phyloP scores from a whole-genome alignment of 2,113 vertebrate species.

The Hydropotes inermis region DNA sequence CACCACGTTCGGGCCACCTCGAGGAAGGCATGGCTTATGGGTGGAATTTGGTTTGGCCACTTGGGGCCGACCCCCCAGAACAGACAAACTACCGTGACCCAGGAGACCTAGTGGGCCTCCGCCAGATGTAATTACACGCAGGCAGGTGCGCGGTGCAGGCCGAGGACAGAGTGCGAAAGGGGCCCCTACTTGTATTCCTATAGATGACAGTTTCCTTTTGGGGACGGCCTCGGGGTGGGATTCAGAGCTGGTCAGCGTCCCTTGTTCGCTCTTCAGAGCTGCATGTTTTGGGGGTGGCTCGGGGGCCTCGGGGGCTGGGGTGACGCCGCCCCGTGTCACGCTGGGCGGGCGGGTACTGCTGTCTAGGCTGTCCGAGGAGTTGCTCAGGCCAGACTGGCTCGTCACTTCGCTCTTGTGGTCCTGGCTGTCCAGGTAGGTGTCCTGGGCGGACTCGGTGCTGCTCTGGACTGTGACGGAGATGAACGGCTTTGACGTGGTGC shows the following conservation, averaged over 20 bases:
- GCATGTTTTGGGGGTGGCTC: slow-evolving; percentile 87
- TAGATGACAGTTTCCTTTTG: slow-evolving; percentile 97
- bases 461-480: slow-evolving; percentile 99
- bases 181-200: slow-evolving; percentile 96
- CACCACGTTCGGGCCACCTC: fast-evolving
- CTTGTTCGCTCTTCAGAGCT: slow-evolving; percentile 87
- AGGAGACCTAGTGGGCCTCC: slow-evolving; percentile 59
- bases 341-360: slow-evolving; percentile 93
- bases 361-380: slow-evolving; percentile 97
- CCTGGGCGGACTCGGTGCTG: slow-evolving; percentile 98
- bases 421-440: slow-evolving; percentile 96
- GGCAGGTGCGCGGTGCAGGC: slow-evolving; percentile 66
- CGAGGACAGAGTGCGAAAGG: slow-evolving; percentile 64
- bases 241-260: slow-evolving; percentile 86
- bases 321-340: slow-evolving; percentile 86
- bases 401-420: slow-evolving; percentile 95
- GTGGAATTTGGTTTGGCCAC: slow-evolving; percentile 33
- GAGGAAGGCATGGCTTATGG: not conserved
- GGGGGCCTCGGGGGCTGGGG: slow-evolving; percentile 84
- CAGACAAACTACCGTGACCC: slow-evolving; percentile 9
- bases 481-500: slow-evolving; percentile 98
- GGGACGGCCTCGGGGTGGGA: slow-evolving; percentile 86
- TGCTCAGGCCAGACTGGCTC: slow-evolving; percentile 98
- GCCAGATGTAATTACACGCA: slow-evolving; percentile 73
- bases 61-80: slow-evolving; percentile 21